Evolutionary conservation across 2,888 invertebrate species (phyloP).

Genomic region (Gnatocerus cornutus): DNA sequence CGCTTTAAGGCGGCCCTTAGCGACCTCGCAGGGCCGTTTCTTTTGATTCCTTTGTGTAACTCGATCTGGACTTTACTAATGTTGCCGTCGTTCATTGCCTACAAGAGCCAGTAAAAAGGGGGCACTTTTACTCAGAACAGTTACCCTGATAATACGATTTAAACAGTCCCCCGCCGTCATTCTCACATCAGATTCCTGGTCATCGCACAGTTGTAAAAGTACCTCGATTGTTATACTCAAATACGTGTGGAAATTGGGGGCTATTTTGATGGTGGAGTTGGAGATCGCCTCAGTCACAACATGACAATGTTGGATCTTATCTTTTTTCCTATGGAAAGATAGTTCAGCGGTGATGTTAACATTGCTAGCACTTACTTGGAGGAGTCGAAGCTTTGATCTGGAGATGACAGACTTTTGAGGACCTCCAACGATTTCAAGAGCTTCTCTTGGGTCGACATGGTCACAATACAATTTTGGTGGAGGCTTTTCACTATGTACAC

Average conservation of each 20-base stretch:
- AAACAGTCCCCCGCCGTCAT: conserved; percentile 89
- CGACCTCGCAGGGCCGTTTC: conserved; percentile 81
- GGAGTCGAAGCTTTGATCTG: conserved; percentile 57
- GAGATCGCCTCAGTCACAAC: conserved; percentile 83
- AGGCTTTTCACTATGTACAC: not conserved
- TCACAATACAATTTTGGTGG: not conserved
- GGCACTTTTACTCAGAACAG: too few relatives aligned
- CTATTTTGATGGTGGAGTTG: conserved; percentile 75
- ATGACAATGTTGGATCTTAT: conserved; percentile 82
- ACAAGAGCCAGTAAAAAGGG: conserved; percentile 40
- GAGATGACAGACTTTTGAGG: conserved; percentile 61
- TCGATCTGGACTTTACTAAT: conserved; percentile 85
- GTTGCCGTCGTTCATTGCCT: conserved; percentile 78
- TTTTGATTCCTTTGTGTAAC: conserved; percentile 87
- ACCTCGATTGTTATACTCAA: conserved; percentile 82
- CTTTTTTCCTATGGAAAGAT: conserved; percentile 76
- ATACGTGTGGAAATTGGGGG: conserved; percentile 77
- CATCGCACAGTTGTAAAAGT: conserved; percentile 82
- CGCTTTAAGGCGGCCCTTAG: conserved; percentile 84
- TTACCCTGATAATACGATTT: conserved; percentile 81
- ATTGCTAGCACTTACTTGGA: conserved; percentile 53
- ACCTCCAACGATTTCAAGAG: conserved; percentile 68
- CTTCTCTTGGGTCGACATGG: conserved; percentile 70
- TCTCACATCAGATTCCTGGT: conserved; percentile 84
- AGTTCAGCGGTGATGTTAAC: too few relatives aligned